These are phyloP conservation scores for Eucriotettix oculatus DNA, from an alignment of 2,888 invertebrate species.

Conservation along the genomic window DNA sequence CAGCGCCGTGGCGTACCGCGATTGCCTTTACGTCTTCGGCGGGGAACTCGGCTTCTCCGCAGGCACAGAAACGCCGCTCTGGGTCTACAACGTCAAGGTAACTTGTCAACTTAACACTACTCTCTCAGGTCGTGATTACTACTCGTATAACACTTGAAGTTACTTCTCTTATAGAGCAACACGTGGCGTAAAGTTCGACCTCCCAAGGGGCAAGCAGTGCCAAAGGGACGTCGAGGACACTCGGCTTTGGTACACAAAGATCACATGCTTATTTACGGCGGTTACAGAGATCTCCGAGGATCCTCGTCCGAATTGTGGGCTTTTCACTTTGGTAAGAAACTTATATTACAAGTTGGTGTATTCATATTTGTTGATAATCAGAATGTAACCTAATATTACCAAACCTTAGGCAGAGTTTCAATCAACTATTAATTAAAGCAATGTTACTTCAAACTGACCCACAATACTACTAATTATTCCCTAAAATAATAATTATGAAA, in stretches of 20 bases:
- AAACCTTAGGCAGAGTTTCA: too few species aligned
- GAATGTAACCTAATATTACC: too few species aligned
- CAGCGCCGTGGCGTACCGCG: slow-evolving; percentile 59
- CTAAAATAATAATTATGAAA: too few species aligned
- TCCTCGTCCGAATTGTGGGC: slow-evolving; percentile 77
- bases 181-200: slow-evolving; percentile 41
- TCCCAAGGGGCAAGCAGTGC: slow-evolving; percentile 36
- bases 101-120: not conserved
- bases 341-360: too few species aligned
- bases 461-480: too few species aligned
- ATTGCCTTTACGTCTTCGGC: slow-evolving; percentile 67
- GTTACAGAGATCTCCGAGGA: slow-evolving; percentile 70
- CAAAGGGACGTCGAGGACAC: slow-evolving; percentile 69
- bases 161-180: slow-evolving; percentile 27
- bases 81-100: slow-evolving; percentile 66
- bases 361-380: too few species aligned
- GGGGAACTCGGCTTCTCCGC: slow-evolving; percentile 68
- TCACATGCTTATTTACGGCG: slow-evolving; percentile 71
- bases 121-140: too few species aligned
- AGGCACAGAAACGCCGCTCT: slow-evolving; percentile 64
- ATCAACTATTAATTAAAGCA: too few species aligned
- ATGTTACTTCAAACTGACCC: too few species aligned
- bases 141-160: too few species aligned
- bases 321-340: slow-evolving; percentile 58
- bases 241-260: slow-evolving; percentile 62